A percentile compares a stretch with the other conserved stretches of the same genome.
Evolutionary conservation across 2,888 invertebrate species (phyloP).

Genomic region (Nemotelus nigrinus): DNA sequence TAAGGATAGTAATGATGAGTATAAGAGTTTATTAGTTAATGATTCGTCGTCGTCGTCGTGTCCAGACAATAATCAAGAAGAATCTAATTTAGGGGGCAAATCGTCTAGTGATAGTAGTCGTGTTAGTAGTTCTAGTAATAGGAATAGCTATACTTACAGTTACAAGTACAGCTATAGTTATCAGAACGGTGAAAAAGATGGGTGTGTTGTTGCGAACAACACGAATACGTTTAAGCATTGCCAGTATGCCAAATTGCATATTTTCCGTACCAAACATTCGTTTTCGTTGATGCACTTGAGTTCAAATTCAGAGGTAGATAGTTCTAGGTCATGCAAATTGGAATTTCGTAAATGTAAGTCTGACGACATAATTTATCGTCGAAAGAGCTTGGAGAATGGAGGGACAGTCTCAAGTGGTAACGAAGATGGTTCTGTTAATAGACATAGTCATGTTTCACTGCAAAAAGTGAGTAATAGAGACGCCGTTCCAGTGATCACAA

Average conservation of each 20-base stretch:
- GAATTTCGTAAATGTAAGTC: slow-evolving; percentile 47
- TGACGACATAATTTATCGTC: slow-evolving; percentile 47
- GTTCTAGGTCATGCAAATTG: slow-evolving; percentile 5
- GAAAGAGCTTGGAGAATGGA: background rate
- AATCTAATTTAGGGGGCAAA: slow-evolving; percentile 44
- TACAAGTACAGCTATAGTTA: slow-evolving; percentile 42
- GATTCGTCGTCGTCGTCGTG: slow-evolving; percentile 43
- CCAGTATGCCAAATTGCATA: slow-evolving; percentile 36
- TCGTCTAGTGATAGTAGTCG: slow-evolving; percentile 42
- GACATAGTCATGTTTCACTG: background rate
- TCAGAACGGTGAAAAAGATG: slow-evolving; percentile 34
- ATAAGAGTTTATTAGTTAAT: slow-evolving; percentile 40
- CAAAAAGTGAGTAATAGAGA: background rate
- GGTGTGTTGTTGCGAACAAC: slow-evolving; percentile 9
- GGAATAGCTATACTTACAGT: slow-evolving; percentile 39
- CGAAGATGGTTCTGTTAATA: background rate
- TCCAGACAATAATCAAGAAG: slow-evolving; percentile 48
- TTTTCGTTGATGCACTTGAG: slow-evolving; percentile 47
- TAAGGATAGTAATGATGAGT: slow-evolving; percentile 34
- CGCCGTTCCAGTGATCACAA: background rate
- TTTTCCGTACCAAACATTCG: slow-evolving; percentile 44
- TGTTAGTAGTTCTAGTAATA: slow-evolving; percentile 34
- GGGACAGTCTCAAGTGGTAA: slow-evolving; percentile 2
- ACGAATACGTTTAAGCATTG: slow-evolving; percentile 36
- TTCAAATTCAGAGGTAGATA: slow-evolving; percentile 47